Conservation (phyloP, 1,140 invertebrate genomes). For the Drusus annulatus region DNA sequence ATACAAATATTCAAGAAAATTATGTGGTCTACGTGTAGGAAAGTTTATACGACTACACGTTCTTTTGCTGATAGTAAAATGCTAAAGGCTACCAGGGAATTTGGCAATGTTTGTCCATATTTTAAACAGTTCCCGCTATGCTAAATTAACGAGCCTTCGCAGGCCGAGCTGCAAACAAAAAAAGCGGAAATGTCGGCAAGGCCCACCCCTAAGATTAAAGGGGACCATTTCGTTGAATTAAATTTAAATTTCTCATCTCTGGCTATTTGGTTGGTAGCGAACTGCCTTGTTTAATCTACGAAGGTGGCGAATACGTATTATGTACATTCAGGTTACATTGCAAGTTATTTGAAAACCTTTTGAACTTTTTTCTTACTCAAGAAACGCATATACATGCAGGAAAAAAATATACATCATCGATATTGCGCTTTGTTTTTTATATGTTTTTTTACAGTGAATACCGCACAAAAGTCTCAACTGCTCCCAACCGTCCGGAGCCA, state of each 20-base stretch:
- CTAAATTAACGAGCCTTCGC: slow-evolving; percentile 54
- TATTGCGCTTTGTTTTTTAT: too few relatives aligned
- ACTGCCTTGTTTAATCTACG: background rate
- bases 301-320: background rate
- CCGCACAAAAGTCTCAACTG: too few relatives aligned
- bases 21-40: too few relatives aligned
- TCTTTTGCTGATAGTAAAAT: slow-evolving; percentile 37
- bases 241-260: slow-evolving; percentile 52
- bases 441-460: too few relatives aligned
- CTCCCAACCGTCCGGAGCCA: too few relatives aligned
- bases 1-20: too few relatives aligned
- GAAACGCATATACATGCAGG: too few relatives aligned
- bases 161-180: slow-evolving; percentile 42
- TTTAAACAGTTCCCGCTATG: slow-evolving; percentile 46
- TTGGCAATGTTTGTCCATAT: slow-evolving; percentile 49
- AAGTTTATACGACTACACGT: too few relatives aligned
- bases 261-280: background rate
- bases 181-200: slow-evolving; percentile 37
- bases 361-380: too few relatives aligned
- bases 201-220: slow-evolving; percentile 48
- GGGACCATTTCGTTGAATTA: slow-evolving; percentile 49
- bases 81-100: slow-evolving; percentile 16
- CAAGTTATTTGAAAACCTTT: too few relatives aligned
- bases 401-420: too few relatives aligned
- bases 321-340: too few relatives aligned